phyloP scores from a whole-genome alignment of 2,113 vertebrate species.

The Nycticebus coucang region DNA sequence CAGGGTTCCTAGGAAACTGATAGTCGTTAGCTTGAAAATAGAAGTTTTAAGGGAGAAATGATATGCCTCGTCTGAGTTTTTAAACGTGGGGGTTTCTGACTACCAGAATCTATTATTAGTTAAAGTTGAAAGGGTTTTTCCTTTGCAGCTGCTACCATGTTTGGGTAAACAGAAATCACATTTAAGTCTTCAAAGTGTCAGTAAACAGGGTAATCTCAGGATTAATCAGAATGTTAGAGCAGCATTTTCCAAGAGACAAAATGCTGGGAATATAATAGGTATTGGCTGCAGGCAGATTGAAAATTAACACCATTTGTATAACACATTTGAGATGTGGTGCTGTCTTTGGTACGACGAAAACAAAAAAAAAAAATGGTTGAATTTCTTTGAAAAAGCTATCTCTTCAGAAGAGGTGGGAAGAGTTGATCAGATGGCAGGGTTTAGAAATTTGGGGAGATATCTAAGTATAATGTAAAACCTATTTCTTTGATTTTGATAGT shows the following conservation, averaged over 20 bases:
- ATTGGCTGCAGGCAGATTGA: not conserved
- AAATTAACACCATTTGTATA: not conserved
- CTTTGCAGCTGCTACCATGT: not conserved
- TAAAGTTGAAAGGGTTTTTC: constrained; percentile 12
- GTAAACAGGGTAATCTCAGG: not conserved
- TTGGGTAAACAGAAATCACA: constrained; percentile 11
- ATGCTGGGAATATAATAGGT: not conserved
- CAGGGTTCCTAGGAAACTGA: not conserved
- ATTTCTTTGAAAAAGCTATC: not conserved
- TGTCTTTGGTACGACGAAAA: not conserved
- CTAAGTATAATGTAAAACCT: not conserved
- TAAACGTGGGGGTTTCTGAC: constrained; percentile 4
- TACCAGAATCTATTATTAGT: constrained; percentile 30
- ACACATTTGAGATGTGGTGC: not conserved
- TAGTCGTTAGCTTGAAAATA: constrained; percentile 1
- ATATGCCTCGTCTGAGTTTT: not conserved
- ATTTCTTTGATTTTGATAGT: not conserved
- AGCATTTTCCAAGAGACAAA: not conserved
- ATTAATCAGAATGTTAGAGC: not conserved
- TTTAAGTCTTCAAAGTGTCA: not conserved
- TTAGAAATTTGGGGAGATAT: not conserved
- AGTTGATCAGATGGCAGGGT: not conserved
- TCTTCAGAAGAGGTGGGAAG: not conserved
- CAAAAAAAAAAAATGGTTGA: not conserved
- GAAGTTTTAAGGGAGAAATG: constrained; percentile 37